Evolutionary conservation across 2,888 invertebrate species (phyloP).

Genomic region (Caenorhabditis uteleia): DNA sequence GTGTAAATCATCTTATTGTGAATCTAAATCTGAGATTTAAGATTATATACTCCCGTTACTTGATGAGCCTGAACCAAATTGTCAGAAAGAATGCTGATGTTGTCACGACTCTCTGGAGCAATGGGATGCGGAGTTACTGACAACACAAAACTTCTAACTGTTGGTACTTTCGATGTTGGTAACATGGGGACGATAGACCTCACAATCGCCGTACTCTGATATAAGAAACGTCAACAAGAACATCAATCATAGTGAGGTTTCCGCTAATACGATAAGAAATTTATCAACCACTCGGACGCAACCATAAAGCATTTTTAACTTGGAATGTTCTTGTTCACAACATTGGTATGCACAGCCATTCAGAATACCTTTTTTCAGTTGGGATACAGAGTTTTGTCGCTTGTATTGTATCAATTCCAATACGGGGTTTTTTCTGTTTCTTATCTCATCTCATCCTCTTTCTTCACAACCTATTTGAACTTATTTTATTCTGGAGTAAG

Average conservation of each 20-base stretch:
- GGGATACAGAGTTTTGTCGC: too few species aligned
- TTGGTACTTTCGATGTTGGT: conserved; percentile 51
- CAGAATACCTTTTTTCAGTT: too few species aligned
- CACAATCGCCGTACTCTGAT: conserved; percentile 40
- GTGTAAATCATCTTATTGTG: neutral
- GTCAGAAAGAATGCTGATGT: conserved; percentile 32
- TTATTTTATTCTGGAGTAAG: too few species aligned
- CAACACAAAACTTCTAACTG: neutral
- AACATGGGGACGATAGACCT: conserved; percentile 49
- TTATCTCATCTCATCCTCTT: too few species aligned
- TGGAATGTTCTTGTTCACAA: too few species aligned
- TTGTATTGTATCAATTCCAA: too few species aligned
- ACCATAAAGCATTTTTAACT: too few species aligned
- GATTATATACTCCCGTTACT: conserved; percentile 16
- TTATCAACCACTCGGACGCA: too few species aligned
- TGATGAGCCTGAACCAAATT: conserved; percentile 28
- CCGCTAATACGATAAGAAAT: neutral
- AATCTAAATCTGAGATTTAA: conserved; percentile 3
- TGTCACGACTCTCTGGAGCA: conserved; percentile 47
- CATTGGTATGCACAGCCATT: too few species aligned
- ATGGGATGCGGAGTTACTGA: conserved; percentile 34
- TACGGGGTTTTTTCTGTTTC: too few species aligned
- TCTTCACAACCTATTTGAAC: too few species aligned
- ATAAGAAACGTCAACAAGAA: conserved; percentile 22
- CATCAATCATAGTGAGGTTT: conserved; percentile 25